Evolutionary conservation across 2,888 invertebrate genomes (phyloP).

Genomic region (Cantharis rustica): DNA sequence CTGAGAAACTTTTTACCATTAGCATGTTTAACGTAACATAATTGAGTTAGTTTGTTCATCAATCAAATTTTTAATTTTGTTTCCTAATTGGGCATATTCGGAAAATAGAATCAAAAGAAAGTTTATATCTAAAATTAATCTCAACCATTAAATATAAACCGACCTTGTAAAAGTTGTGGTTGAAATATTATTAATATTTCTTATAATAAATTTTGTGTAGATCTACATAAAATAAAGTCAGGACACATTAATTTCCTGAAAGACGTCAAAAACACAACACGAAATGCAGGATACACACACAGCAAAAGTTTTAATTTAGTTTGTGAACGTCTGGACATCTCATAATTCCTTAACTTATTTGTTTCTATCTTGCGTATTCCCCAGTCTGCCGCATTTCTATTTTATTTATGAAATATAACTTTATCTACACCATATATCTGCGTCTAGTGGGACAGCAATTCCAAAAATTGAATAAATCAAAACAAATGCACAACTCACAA

Average conservation of each 20-base stretch:
- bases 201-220: neutral
- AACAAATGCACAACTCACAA: constrained; percentile 25
- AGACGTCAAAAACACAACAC: constrained; percentile 20
- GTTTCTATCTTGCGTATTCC: constrained; percentile 35
- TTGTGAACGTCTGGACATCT: constrained; percentile 29
- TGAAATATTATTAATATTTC: neutral
- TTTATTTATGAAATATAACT: constrained; percentile 41
- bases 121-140: neutral
- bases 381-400: constrained; percentile 29
- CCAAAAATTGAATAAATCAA: constrained; percentile 53
- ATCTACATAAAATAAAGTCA: constrained; percentile 12
- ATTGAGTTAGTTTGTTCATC: neutral
- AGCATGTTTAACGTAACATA: neutral
- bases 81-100: neutral
- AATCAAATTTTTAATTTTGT: neutral
- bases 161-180: neutral
- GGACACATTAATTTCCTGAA: constrained; percentile 29
- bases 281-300: constrained; percentile 19
- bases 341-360: constrained; percentile 36
- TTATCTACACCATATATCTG: constrained; percentile 51
- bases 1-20: neutral
- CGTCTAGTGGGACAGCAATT: constrained; percentile 44
- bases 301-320: constrained; percentile 39
- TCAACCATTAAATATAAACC: neutral
- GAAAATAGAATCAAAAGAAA: neutral